Evolutionary conservation across 2,797 vertebrate genomes (phyloP).

Genomic region (Sebastes variabilis): DNA sequence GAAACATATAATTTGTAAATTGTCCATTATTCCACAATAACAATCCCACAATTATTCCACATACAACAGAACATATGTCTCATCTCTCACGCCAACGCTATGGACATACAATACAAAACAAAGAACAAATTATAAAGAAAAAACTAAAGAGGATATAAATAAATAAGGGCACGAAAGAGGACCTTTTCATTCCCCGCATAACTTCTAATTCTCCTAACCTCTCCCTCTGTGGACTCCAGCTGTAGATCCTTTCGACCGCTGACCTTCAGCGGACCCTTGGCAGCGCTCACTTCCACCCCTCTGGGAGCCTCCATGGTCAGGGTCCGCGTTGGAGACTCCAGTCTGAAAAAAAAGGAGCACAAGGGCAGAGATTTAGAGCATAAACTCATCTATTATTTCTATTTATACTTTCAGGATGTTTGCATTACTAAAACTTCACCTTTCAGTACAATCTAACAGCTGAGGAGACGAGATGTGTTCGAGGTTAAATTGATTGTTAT

Average conservation of each 20-base stretch:
- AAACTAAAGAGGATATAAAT: not conserved
- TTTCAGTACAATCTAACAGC: conserved; percentile 10
- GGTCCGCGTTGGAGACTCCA: conserved; percentile 91
- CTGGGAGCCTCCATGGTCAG: conserved; percentile 93
- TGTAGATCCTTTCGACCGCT: conserved; percentile 89
- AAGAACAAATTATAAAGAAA: too few relatives aligned
- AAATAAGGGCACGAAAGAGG: not conserved
- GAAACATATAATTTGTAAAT: not conserved
- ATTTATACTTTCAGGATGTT: conserved; percentile 12
- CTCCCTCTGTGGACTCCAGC: conserved; percentile 94
- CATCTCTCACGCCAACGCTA: not conserved
- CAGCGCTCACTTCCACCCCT: conserved; percentile 89
- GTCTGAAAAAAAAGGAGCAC: conserved; percentile 65
- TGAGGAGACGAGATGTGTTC: not conserved
- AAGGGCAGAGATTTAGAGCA: not conserved
- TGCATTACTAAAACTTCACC: conserved; percentile 17
- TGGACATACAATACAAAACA: not conserved
- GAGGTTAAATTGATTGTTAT: conserved; percentile 26
- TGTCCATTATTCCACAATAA: not conserved
- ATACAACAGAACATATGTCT: not conserved
- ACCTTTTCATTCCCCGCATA: not conserved
- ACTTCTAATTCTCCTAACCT: conserved; percentile 76
- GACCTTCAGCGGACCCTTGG: conserved; percentile 88
- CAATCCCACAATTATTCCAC: not conserved
- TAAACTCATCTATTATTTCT: conserved; percentile 8